Conservation (phyloP, 2,113 vertebrate species). For the Brachyhypopomus occidentalis region DNA sequence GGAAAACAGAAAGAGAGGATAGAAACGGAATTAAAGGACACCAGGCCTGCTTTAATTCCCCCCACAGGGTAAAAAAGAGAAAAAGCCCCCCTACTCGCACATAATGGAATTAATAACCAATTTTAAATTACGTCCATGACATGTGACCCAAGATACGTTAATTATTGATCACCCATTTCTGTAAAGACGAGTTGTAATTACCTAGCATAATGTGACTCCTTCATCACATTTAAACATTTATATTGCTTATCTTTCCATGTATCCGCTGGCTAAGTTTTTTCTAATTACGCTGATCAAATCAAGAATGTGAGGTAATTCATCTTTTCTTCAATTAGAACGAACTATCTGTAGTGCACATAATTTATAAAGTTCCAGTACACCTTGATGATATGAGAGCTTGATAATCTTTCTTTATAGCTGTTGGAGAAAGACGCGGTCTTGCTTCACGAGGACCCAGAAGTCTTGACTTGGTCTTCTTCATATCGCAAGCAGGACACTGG, state of each 20-base stretch:
- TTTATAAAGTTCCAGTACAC: slow-evolving; percentile 57
- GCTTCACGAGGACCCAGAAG: slow-evolving; percentile 5
- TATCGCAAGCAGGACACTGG: not conserved
- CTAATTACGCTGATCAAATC: slow-evolving; percentile 71
- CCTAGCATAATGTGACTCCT: slow-evolving; percentile 70
- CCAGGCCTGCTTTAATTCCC: slow-evolving; percentile 23
- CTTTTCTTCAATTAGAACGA: slow-evolving; percentile 65
- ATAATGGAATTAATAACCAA: slow-evolving; percentile 66
- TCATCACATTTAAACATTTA: slow-evolving; percentile 76
- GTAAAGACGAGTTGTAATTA: slow-evolving; percentile 68
- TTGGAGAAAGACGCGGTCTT: slow-evolving; percentile 6
- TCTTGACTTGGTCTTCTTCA: not conserved
- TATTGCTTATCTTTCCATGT: slow-evolving; percentile 71
- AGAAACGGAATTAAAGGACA: slow-evolving; percentile 46
- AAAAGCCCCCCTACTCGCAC: slow-evolving; percentile 40
- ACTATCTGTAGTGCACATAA: slow-evolving; percentile 52
- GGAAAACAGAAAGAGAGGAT: slow-evolving; percentile 17
- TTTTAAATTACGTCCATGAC: slow-evolving; percentile 63
- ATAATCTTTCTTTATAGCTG: slow-evolving; percentile 35
- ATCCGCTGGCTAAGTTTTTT: slow-evolving; percentile 65
- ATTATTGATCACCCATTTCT: slow-evolving; percentile 73
- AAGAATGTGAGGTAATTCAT: slow-evolving; percentile 60
- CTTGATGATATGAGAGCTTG: slow-evolving; percentile 33
- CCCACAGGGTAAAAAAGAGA: slow-evolving; percentile 29
- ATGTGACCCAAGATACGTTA: slow-evolving; percentile 64